Percentiles rank a stretch among this genome's conserved stretches.
phyloP scores from a whole-genome alignment of 2,113 vertebrate genomes.

The Anas platyrhynchos region DNA sequence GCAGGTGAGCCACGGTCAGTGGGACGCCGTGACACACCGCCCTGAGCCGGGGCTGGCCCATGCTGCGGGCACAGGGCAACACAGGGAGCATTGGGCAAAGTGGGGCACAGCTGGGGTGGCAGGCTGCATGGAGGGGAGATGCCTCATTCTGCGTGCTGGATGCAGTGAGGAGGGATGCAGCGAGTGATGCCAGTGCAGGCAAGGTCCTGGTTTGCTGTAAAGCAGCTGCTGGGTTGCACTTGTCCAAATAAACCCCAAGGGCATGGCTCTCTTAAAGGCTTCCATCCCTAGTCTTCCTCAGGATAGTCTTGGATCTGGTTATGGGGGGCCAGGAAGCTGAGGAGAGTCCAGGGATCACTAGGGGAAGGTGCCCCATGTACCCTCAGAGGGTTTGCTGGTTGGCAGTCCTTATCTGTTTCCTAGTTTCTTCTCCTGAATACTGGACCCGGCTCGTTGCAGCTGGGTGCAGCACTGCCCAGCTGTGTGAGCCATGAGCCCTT shows the following conservation, averaged over 20 bases:
- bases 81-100: neutral
- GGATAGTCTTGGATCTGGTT: neutral
- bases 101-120: accelerated
- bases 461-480: neutral
- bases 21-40: neutral
- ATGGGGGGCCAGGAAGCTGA: neutral
- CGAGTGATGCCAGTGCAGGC: neutral
- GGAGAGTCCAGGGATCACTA: accelerated
- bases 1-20: neutral
- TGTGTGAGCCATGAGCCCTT: neutral
- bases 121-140: accelerated
- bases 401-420: neutral
- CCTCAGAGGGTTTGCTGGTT: neutral
- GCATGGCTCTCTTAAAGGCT: neutral
- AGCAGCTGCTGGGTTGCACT: neutral
- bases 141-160: no score
- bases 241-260: neutral
- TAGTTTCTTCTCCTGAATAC: neutral
- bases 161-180: neutral
- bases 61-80: neutral
- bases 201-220: neutral
- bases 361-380: neutral
- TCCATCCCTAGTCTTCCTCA: accelerated
- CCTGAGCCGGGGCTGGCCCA: accelerated
- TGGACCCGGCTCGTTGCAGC: neutral